Evolutionary conservation across 2,113 vertebrate species (phyloP).

Genomic region (Corydoras sp.): DNA sequence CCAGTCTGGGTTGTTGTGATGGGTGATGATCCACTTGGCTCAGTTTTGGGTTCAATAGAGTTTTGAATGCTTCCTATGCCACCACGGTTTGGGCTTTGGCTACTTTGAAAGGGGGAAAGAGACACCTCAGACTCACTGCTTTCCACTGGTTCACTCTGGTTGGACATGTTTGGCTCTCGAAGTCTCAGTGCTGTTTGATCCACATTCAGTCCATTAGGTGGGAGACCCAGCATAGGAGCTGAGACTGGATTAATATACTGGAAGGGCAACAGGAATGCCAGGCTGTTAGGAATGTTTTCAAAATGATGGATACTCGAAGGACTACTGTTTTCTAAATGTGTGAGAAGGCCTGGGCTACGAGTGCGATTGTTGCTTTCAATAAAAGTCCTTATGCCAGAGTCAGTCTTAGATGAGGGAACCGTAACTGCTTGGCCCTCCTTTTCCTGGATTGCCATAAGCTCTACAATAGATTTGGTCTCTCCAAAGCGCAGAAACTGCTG

Average conservation of each 20-base stretch:
- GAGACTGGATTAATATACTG: constrained; percentile 98
- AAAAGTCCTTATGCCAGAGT: constrained; percentile 98
- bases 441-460: constrained; percentile 99
- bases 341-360: constrained; percentile 90
- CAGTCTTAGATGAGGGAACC: constrained; percentile 92
- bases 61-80: constrained; percentile 80
- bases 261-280: constrained; percentile 95
- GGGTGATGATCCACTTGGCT: constrained; percentile 83
- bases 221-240: constrained; percentile 89
- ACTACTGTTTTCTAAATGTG: constrained; percentile 93
- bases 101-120: constrained; percentile 83
- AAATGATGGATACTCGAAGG: constrained; percentile 99
- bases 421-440: constrained; percentile 98
- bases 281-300: constrained; percentile 97
- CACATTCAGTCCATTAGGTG: constrained; percentile 87
- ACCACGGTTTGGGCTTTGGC: constrained; percentile 84
- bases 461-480: constrained; percentile 98
- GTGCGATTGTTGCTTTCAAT: constrained; percentile 98
- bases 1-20: constrained; percentile 64
- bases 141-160: constrained; percentile 87
- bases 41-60: constrained; percentile 89
- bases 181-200: constrained; percentile 88
- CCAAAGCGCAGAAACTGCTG: constrained; percentile 99
- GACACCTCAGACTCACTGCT: constrained; percentile 97
- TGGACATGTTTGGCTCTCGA: constrained; percentile 82